These are phyloP conservation scores for Saturnia japonica DNA, from an alignment of 2,888 invertebrate genomes.

Conservation along the genomic window DNA sequence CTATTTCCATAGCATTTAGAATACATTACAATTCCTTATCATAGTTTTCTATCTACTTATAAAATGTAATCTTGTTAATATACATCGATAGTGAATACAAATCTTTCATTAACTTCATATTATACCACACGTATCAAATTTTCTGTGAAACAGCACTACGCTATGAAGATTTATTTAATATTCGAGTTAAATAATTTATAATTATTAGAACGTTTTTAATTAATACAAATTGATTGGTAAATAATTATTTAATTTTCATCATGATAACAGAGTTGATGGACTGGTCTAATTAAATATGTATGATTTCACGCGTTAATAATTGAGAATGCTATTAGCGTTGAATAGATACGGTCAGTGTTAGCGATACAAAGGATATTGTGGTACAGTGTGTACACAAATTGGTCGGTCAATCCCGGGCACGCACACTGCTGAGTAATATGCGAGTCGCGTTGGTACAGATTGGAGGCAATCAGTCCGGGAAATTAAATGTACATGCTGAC, in stretches of 20 bases:
- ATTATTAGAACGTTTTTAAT: background rate
- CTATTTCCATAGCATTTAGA: slow-evolving; percentile 1
- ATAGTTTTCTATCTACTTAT: background rate
- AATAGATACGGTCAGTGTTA: slow-evolving; percentile 26
- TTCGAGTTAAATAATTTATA: background rate
- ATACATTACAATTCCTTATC: slow-evolving; percentile 9
- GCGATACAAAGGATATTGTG: slow-evolving; percentile 26
- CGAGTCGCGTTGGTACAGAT: slow-evolving; percentile 46
- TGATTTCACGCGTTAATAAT: slow-evolving; percentile 19
- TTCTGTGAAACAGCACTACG: background rate
- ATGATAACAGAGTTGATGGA: background rate
- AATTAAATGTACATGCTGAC: slow-evolving; percentile 36
- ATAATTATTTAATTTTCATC: background rate
- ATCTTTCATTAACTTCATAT: background rate
- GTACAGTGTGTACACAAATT: slow-evolving; percentile 34
- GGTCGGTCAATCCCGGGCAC: slow-evolving; percentile 35
- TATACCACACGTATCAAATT: background rate
- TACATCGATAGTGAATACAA: background rate
- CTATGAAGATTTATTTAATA: background rate
- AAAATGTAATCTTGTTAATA: slow-evolving; percentile 4
- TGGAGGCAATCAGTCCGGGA: slow-evolving; percentile 43
- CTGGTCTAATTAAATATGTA: slow-evolving; percentile 2
- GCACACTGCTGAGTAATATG: slow-evolving; percentile 30
- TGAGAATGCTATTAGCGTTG: slow-evolving; percentile 28
- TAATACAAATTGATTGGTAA: background rate